Evolutionary conservation across 2,888 invertebrate species (phyloP), one percentile per base, ranked within the genome.

Genomic region (Pristionchus maxplancki): DNA sequence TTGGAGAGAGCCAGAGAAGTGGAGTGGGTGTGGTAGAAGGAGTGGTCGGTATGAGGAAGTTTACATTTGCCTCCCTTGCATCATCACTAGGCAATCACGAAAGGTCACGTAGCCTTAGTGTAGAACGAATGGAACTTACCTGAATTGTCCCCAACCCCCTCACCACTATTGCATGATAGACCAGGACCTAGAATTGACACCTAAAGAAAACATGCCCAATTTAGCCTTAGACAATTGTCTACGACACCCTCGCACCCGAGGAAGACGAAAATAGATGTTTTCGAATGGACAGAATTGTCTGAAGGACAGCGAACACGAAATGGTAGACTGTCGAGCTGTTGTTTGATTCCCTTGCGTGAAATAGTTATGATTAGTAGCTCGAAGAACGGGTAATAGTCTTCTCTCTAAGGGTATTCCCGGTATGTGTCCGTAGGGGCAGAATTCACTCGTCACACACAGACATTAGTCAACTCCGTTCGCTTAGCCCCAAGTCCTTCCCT

Each of bases 11-110:
- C 4, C 44, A 17, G n/a, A 44, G 15, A n/a, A n/a, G n/a, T 5
- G 11, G 78, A 44, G 44, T n/a, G 78, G 78, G 78, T 78, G 78
- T 78, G 78, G 78, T 78, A 28, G 40, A 78, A 78, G 78, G 78
- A 78, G 78, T 78, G 78, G 78, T 48, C 78, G 78, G 11, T 44
- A 78, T 48, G 78, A 78, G 78, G 78, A 78, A 78, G 78, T 78
- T 20, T 67, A 67, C 64, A 31, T 67, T 67, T 34, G 28, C 64
- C 64, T 67, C 64, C 64, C 64, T 74, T 78, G n/a, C 78, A 48
- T 78, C 44, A 78, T n/a, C 78, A 24, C 24, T 78, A 78, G 44
- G 78, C 15, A 78, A 78, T 17, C 34, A 24, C 37, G 31, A 67
- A 67, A 58, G 58, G 58, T n/a, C 58, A 58, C 58, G n/a, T n/a